Percentiles rank a stretch among this genome's conserved stretches.
phyloP scores from a whole-genome alignment of 2,797 vertebrate species.

The Crocidura indochinensis region DNA sequence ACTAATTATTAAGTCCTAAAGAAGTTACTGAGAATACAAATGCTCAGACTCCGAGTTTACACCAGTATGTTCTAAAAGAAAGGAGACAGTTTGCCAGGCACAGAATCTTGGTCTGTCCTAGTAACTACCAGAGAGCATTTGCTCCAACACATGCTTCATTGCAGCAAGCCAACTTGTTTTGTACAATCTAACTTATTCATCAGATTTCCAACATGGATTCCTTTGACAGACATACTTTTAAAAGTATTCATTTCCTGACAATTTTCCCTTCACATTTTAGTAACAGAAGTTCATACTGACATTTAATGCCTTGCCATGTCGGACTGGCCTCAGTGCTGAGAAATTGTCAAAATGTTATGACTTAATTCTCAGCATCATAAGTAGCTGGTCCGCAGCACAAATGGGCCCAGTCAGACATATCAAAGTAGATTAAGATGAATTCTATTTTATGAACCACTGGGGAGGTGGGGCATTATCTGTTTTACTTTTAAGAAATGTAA shows the following conservation, averaged over 20 bases:
- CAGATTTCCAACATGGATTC: not conserved
- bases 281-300: constrained; percentile 15
- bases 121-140: not conserved
- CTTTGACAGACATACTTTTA: not conserved
- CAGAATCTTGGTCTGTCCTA: not conserved
- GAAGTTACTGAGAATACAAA: constrained; percentile 32
- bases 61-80: not conserved
- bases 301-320: not conserved
- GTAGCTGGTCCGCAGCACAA: constrained; percentile 2
- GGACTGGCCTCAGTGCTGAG: not conserved
- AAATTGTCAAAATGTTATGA: constrained; percentile 52
- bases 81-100: not conserved
- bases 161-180: not conserved
- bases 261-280: not conserved
- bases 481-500: constrained; percentile 74
- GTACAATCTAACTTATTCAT: not conserved
- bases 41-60: not conserved
- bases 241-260: constrained; percentile 1
- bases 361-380: constrained; percentile 40
- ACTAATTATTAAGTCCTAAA: not conserved
- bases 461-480: constrained; percentile 71
- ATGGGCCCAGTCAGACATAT: not conserved
- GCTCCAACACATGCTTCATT: not conserved
- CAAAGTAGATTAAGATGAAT: constrained; percentile 62
- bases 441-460: not conserved